Conservation (phyloP, 2,797 vertebrate species). For the Phataginus tricuspis region DNA sequence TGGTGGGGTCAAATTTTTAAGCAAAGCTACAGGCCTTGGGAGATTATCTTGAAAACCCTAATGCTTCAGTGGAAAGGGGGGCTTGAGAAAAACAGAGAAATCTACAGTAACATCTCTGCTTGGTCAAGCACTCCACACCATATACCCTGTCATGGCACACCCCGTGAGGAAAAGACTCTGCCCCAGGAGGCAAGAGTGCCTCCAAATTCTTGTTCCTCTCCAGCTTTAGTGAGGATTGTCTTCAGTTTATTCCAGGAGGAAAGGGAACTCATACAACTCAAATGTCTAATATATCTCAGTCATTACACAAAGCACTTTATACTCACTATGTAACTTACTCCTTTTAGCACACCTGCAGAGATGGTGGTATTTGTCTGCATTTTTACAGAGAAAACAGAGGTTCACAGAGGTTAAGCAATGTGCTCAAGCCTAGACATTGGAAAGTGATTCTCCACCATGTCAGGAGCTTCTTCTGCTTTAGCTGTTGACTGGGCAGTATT, state of each 20-base stretch:
- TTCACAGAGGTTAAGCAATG: background rate
- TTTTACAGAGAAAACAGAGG: slow-evolving; percentile 22
- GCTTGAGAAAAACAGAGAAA: slow-evolving; percentile 24
- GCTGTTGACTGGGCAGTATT: slow-evolving; percentile 79
- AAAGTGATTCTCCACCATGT: slow-evolving; percentile 47
- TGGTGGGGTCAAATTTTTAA: slow-evolving; percentile 20
- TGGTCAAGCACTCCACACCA: background rate
- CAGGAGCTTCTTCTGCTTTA: slow-evolving; percentile 72
- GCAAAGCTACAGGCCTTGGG: background rate
- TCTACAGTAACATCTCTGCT: background rate
- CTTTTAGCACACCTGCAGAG: background rate
- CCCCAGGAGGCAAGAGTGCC: background rate
- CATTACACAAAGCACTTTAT: background rate
- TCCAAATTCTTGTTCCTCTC: background rate
- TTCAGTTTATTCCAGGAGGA: slow-evolving; percentile 23
- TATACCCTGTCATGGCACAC: too few relatives aligned
- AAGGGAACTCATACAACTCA: background rate
- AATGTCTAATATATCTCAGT: background rate
- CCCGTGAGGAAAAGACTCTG: background rate
- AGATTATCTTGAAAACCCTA: slow-evolving; percentile 6
- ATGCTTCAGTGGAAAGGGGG: background rate
- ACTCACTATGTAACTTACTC: slow-evolving; percentile 17
- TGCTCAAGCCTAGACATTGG: background rate
- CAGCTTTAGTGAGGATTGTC: background rate
- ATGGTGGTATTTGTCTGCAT: background rate